These are phyloP conservation scores for Volucella bombylans DNA, from an alignment of 2,888 invertebrate species.

Conservation along the genomic window DNA sequence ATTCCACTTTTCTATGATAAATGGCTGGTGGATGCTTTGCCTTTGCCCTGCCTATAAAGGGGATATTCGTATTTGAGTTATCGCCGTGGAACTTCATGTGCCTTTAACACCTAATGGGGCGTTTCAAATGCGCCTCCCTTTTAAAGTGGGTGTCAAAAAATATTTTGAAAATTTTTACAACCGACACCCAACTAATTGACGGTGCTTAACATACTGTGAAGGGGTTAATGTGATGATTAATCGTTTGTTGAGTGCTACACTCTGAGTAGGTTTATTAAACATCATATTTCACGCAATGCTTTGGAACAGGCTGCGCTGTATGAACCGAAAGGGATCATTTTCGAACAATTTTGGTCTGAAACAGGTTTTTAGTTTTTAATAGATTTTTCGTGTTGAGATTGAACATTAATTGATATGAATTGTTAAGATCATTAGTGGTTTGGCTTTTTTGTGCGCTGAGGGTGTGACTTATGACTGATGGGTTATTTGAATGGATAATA, in stretches of 20 bases:
- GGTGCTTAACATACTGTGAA: conserved; percentile 60
- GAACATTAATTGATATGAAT: conserved; percentile 62
- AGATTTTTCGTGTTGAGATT: conserved; percentile 52
- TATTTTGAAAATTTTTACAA: conserved; percentile 69
- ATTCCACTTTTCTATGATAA: conserved; percentile 65
- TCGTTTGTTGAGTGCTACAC: conserved; percentile 59
- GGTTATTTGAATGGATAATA: conserved; percentile 17
- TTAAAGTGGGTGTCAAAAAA: conserved; percentile 68
- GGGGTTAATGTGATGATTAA: conserved; percentile 74
- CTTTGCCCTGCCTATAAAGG: conserved; percentile 22
- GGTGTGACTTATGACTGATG: conserved; percentile 66
- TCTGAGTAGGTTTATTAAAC: conserved; percentile 72
- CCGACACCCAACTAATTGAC: conserved; percentile 69
- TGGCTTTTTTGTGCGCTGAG: conserved; percentile 20
- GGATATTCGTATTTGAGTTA: conserved; percentile 16
- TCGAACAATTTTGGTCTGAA: conserved; percentile 2
- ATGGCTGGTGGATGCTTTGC: conserved; percentile 59
- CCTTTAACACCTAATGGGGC: conserved; percentile 56
- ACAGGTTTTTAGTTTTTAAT: conserved; percentile 30
- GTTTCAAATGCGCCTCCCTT: conserved; percentile 46
- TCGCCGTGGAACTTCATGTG: conserved; percentile 40
- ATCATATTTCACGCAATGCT: conserved; percentile 65
- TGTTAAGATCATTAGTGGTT: conserved; percentile 53
- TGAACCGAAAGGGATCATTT: conserved; percentile 28
- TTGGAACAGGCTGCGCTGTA: conserved; percentile 30